Conservation (phyloP, 2,888 invertebrate genomes). For the Onchidella celtica region DNA sequence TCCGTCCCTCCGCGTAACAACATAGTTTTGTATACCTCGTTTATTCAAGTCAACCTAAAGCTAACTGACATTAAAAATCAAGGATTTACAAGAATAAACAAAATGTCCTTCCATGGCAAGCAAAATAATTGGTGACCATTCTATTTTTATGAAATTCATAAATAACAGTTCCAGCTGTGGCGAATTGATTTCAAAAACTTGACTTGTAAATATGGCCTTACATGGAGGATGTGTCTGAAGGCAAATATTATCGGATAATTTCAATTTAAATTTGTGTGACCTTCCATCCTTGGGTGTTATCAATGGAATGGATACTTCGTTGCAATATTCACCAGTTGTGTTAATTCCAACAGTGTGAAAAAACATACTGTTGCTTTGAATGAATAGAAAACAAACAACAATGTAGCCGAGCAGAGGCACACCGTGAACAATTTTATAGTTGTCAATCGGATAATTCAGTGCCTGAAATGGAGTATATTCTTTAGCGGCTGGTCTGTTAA, state of each 20-base stretch:
- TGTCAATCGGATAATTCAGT: constrained; percentile 38
- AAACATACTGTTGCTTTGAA: background rate
- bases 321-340: background rate
- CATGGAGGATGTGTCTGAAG: constrained; percentile 32
- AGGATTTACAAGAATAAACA: too few species aligned
- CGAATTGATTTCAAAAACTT: constrained; percentile 35
- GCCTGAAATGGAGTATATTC: constrained; percentile 8
- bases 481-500: background rate
- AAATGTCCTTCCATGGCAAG: too few species aligned
- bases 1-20: background rate
- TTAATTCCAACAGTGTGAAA: constrained; percentile 28
- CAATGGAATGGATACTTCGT: constrained; percentile 27
- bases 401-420: constrained; percentile 36
- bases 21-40: background rate
- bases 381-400: background rate
- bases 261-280: constrained; percentile 23
- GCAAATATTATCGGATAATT: constrained; percentile 13
- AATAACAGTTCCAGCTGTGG: constrained; percentile 42
- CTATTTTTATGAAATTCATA: background rate
- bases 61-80: too few species aligned
- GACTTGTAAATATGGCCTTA: constrained; percentile 48
- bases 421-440: constrained; percentile 11
- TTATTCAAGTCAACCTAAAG: background rate
- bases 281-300: background rate
- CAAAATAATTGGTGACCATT: background rate